phyloP scores from a whole-genome alignment of 1,140 invertebrate genomes.

The Gonatopus flavifemur region DNA sequence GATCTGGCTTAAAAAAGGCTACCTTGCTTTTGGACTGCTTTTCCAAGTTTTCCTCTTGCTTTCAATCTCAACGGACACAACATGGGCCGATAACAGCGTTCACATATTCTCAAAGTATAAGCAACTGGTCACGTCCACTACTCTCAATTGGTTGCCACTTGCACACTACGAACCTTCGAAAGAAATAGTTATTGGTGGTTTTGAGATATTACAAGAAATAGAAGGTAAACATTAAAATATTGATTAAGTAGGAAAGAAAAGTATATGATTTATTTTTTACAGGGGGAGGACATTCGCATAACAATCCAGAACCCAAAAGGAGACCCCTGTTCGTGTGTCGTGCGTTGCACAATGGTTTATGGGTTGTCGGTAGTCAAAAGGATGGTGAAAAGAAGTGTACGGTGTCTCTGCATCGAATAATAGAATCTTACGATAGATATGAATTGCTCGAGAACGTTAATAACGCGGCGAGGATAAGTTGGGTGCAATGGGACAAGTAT shows the following conservation, averaged over 20 bases:
- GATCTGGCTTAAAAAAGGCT: slow-evolving; percentile 32
- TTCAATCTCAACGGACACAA: too few species aligned
- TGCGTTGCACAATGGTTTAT: slow-evolving; percentile 68
- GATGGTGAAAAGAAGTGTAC: slow-evolving; percentile 62
- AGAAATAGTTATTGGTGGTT: slow-evolving; percentile 62
- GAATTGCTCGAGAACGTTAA: slow-evolving; percentile 78
- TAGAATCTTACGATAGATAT: slow-evolving; percentile 64
- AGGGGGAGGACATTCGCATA: not conserved
- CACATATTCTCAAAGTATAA: slow-evolving; percentile 51
- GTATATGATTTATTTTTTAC: not conserved
- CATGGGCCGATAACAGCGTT: slow-evolving; percentile 51
- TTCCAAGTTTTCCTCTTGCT: slow-evolving; percentile 30
- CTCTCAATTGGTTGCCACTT: slow-evolving; percentile 60
- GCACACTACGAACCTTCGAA: slow-evolving; percentile 52
- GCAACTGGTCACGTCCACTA: slow-evolving; percentile 62
- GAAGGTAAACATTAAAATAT: slow-evolving; percentile 30
- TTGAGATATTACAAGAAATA: slow-evolving; percentile 44
- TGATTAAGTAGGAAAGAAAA: not conserved
- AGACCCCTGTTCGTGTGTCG: slow-evolving; percentile 72
- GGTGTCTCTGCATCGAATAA: slow-evolving; percentile 64
- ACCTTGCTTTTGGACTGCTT: slow-evolving; percentile 26
- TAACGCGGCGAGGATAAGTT: slow-evolving; percentile 71
- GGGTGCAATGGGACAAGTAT: slow-evolving; percentile 72
- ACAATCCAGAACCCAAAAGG: slow-evolving; percentile 1
- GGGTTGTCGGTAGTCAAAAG: slow-evolving; percentile 65